phyloP scores from a whole-genome alignment of 2,888 invertebrate genomes.

The Amblyteles armatorius region DNA sequence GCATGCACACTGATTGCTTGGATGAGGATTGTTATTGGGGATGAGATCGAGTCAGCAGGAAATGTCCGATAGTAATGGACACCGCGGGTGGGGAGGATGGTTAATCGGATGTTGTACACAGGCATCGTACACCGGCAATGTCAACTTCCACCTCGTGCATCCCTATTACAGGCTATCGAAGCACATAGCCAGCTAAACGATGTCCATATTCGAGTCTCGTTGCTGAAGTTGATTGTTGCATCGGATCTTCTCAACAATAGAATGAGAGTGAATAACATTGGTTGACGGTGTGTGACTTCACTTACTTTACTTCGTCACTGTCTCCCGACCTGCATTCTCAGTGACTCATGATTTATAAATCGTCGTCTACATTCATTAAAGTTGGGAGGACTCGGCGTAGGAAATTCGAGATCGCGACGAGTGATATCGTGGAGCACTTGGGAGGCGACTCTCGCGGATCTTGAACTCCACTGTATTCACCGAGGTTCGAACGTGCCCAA shows the following conservation, averaged over 20 bases:
- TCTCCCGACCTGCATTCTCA: no score
- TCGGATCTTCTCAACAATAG: slow-evolving; percentile 25
- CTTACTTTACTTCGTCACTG: no score
- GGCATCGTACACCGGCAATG: slow-evolving; percentile 4
- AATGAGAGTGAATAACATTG: slow-evolving; percentile 16
- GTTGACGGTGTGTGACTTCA: background rate
- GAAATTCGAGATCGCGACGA: slow-evolving; percentile 27
- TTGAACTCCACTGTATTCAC: slow-evolving; percentile 38
- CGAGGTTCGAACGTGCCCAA: slow-evolving; percentile 40
- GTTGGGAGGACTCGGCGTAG: slow-evolving; percentile 17
- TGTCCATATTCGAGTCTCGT: slow-evolving; percentile 37
- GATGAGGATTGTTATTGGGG: no score
- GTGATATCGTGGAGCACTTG: slow-evolving; percentile 36
- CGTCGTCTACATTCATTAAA: background rate
- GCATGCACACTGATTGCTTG: no score
- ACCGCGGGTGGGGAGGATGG: no score
- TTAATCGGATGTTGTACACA: slow-evolving; percentile 23
- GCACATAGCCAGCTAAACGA: slow-evolving; percentile 37
- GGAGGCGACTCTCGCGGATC: slow-evolving; percentile 37
- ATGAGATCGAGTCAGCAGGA: no score
- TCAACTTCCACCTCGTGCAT: slow-evolving; percentile 10
- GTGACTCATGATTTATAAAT: background rate
- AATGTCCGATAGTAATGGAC: no score
- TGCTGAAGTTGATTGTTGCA: slow-evolving; percentile 36
- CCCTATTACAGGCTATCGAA: slow-evolving; percentile 5